These are phyloP conservation scores for Diplazon laetatorius DNA, from an alignment of 2,888 invertebrate species.

Conservation along the genomic window DNA sequence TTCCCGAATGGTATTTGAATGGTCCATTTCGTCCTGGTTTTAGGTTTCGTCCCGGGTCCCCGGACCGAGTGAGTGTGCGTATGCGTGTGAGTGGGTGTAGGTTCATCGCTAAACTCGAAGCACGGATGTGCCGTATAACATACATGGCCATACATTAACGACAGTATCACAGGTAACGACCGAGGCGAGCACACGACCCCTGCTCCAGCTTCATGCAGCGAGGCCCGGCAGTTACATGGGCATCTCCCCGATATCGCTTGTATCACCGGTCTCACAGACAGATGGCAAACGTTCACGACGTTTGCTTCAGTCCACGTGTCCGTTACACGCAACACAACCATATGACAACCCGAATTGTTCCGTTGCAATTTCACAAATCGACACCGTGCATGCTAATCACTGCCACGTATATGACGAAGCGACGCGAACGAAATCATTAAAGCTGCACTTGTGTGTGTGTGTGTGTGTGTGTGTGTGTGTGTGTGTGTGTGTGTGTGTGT, in stretches of 20 bases:
- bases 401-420: too few species aligned
- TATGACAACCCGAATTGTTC: constrained; percentile 8
- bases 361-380: background rate
- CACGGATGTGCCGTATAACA: constrained; percentile 21
- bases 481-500: too few species aligned
- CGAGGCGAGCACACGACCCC: constrained; percentile 60
- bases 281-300: constrained; percentile 36
- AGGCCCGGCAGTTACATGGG: constrained; percentile 16
- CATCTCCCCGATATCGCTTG: constrained; percentile 25
- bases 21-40: too few species aligned
- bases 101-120: constrained; percentile 23
- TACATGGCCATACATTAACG: constrained; percentile 77
- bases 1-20: too few species aligned
- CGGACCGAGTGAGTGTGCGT: background rate
- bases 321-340: constrained; percentile 30
- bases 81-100: background rate
- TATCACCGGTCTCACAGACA: constrained; percentile 21
- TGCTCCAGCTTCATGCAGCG: constrained; percentile 35
- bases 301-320: constrained; percentile 15
- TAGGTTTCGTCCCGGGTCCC: too few species aligned
- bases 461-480: too few species aligned
- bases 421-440: too few species aligned
- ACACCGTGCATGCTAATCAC: background rate
- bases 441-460: too few species aligned
- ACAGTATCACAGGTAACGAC: constrained; percentile 71